phyloP scores from a whole-genome alignment of 2,888 invertebrate genomes.

The Tipula helvola region DNA sequence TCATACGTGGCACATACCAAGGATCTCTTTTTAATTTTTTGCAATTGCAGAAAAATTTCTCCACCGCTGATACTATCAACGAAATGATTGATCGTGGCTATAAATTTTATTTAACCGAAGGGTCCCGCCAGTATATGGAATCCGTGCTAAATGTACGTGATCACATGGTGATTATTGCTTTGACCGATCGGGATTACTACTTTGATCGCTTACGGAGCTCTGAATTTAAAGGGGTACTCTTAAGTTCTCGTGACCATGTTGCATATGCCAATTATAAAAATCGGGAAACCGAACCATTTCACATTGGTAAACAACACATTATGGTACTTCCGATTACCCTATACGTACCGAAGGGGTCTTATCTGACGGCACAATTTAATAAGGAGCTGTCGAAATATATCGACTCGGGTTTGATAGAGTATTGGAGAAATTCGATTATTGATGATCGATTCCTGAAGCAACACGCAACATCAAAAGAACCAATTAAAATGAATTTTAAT shows the following conservation, averaged over 20 bases:
- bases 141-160: not conserved
- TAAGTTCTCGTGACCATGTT: not conserved
- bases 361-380: not conserved
- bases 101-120: not conserved
- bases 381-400: not conserved
- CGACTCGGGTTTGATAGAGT: not conserved
- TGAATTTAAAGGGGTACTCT: not conserved
- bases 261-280: not conserved
- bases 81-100: not conserved
- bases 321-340: not conserved
- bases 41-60: constrained; percentile 8
- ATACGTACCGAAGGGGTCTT: not conserved
- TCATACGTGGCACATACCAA: constrained; percentile 17
- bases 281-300: not conserved
- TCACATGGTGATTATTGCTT: not conserved
- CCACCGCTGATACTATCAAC: not conserved
- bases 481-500: not conserved
- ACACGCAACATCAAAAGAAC: not conserved
- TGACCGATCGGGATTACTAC: not conserved
- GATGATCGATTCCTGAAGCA: not conserved
- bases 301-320: not conserved
- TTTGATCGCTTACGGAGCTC: not conserved
- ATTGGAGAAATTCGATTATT: not conserved
- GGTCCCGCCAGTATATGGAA: not conserved
- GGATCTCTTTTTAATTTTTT: constrained; percentile 16